Base-by-base conservation (phyloP, 1,140 invertebrate species). In the Babylonia areolata region DNA sequence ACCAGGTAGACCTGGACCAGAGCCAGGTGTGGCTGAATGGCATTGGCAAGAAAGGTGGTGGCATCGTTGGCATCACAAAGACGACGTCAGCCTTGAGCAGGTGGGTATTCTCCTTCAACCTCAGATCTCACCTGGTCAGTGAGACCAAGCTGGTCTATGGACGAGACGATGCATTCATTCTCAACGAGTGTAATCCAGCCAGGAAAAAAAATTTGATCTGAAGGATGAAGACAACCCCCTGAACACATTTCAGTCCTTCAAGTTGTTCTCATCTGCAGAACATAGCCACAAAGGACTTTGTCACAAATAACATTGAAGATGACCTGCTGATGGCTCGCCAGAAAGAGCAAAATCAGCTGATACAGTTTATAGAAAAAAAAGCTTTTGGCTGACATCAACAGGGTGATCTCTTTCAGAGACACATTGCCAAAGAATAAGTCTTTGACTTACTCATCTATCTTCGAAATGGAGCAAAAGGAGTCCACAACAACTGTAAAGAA, bases 21-120 rank as follows among this genome's bases (percentile, higher is more conserved):
- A 71, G 54, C 35, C 54, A 42, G 11, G 81, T 71, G 39, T 84
- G 81, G 81, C 31, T 84, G 64, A 84, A 84, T 37, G 81, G 31
- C 3, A 39, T 69, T 28, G 81, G 81, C 51, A 84, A 84, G 23
- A 84, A 69, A 40, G 64, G 58, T 5, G 81, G 81, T 20, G 81
- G 54, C 3, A 54, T 54, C 40, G 17, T 54, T 46, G 71, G 71
- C n/a, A 73, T 73, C 71, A 73, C 71, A 12, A 42, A 42, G 37
- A 80, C 40, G n/a, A 31, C 51, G 9, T 69, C 31, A 39, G 81
- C 51, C 15, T 17, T 69, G 12, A 40, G 39, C 81, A 64, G 81
- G 64, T 84, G 81, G 81, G 69, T n/a, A n/a, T 20, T 84, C 31
- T 84, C 81, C 35, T 84, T 33, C 39, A 84, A 84, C 33, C 81